These are phyloP conservation scores for Syndactyla subalaris DNA, from an alignment of 2,797 vertebrate genomes.

Conservation along the genomic window DNA sequence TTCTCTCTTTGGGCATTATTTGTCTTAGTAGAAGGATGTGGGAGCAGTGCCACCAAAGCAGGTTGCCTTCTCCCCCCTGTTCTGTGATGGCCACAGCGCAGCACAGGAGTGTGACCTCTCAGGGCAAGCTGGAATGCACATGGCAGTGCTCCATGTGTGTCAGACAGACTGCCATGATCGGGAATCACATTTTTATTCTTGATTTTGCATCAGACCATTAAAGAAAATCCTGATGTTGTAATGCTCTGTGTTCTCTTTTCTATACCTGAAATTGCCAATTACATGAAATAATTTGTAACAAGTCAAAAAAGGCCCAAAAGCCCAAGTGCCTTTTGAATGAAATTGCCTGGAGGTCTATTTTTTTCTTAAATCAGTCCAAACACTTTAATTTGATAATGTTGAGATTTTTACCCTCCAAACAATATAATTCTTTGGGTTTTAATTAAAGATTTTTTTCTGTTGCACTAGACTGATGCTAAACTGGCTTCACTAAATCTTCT, in stretches of 20 bases:
- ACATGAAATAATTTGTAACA: background rate
- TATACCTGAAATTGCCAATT: background rate
- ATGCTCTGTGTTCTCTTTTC: slow-evolving; percentile 16
- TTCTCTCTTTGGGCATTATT: background rate
- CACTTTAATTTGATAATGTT: background rate
- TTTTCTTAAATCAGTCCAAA: slow-evolving; percentile 8
- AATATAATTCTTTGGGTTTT: background rate
- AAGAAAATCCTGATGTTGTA: background rate
- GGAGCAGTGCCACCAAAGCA: background rate
- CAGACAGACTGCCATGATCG: background rate
- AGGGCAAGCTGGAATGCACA: background rate
- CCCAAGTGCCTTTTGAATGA: background rate
- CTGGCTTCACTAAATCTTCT: slow-evolving; percentile 62
- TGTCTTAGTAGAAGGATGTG: background rate
- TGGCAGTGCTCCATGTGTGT: background rate
- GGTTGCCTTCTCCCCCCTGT: background rate
- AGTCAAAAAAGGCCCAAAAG: background rate
- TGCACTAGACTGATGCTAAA: slow-evolving; percentile 46
- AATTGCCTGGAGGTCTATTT: background rate
- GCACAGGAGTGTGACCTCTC: background rate
- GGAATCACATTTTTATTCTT: background rate
- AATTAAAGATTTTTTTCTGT: slow-evolving; percentile 49
- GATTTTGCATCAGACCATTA: background rate
- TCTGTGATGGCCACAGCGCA: accelerated
- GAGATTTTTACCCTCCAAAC: slow-evolving; percentile 16